Evolutionary conservation across 2,797 vertebrate species (phyloP), one percentile per base, ranked within the genome.

Genomic region (Pseudochirops corinnae): DNA sequence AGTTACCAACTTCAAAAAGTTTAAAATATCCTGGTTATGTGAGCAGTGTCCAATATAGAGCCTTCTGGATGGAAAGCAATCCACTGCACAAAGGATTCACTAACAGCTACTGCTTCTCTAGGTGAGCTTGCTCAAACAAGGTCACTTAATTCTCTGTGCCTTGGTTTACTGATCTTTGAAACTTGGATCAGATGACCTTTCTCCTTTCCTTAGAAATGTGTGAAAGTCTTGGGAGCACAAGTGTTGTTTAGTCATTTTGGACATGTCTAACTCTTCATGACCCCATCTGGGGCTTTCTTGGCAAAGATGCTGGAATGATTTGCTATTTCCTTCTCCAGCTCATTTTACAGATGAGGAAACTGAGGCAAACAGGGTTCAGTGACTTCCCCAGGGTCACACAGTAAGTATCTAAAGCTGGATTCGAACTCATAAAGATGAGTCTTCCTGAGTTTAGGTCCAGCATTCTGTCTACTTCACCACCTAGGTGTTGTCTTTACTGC

Each of bases 291-390:
- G 16, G n/a, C 6, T 82, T 82, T 39, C n/a, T 82, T 82, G n/a
- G 67, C 18, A 39, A 24, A 46, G n/a, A 82, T 82, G 46, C n/a
- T 39, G n/a, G 67, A 82, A 16, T 82, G 18, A 7, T 39, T 46
- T 24, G 7, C n/a, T n/a, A 82, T 18, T 46, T 39, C 62, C 58
- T 24, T 39, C 18, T 82, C 18, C n/a, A 82, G 18, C 33, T 24
- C n/a, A 82, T 82, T 82, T 82, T 82, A 82, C n/a, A 82, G 67
- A 82, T 39, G n/a, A 24, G 67, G n/a, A 82, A 82, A 82, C n/a
- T 82, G n/a, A 82, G 67, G 67, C n/a, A 82, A 24, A 24, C 18
- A 82, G n/a, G n/a, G 1, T 74, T 39, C 21, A 74, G 2, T 39
- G n/a, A 21, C n/a, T 82, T 82, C 18, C 16, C 18, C 16, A 39